Evolutionary conservation across 2,113 vertebrate genomes (phyloP), one percentile per base, ranked within the genome.

Genomic region (Nycticorax nycticorax): DNA sequence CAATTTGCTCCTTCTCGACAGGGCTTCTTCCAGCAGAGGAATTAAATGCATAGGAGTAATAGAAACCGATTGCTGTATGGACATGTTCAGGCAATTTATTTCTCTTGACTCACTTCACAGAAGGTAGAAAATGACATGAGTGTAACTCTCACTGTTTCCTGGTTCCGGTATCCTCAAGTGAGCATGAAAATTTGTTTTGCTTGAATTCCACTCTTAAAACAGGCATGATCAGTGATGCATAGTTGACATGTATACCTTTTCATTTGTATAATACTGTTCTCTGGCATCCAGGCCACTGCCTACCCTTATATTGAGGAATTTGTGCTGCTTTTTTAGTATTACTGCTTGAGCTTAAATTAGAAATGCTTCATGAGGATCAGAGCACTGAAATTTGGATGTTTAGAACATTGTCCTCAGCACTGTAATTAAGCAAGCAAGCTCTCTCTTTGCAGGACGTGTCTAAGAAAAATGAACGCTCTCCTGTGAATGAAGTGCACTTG

Each of bases 401-500:
- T 56, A 66, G 56, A 73, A 21, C 8, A 1, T 7, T 50, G 14
- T 50, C 48, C 66, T 68, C 12, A 64, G 23, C 68, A 89, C 21
- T n/a, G 79, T 39, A 24, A 14, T 12, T 32, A 53, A 56, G 20
- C 17, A 20, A 50, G 33, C 19, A 33, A 62, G 28, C 33, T 87
- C 56, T 96, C 26, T 71, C 32, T 63, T 69, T 80, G 19, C 92
- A 99, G 99, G 99, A 99, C 4, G 99, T 99, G 55, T 99, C 99
- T 47, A 99, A 98, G 98, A 99, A 99, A 89, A 99, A 99, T 1
- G 99, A 99, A 32, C 99, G 99, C 67, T 99, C 98, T 32, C 94
- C 99, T 32, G 98, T 99, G 86, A 99, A 99, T 19, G 99, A 99
- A 95, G 99, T 99, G 59, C 99, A 99, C 77, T 93, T 99, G 95